Percentiles rank a stretch among this genome's conserved stretches.
Evolutionary conservation across 2,113 vertebrate genomes (phyloP).

Genomic region (Cryptoleucopteryx plumbea): DNA sequence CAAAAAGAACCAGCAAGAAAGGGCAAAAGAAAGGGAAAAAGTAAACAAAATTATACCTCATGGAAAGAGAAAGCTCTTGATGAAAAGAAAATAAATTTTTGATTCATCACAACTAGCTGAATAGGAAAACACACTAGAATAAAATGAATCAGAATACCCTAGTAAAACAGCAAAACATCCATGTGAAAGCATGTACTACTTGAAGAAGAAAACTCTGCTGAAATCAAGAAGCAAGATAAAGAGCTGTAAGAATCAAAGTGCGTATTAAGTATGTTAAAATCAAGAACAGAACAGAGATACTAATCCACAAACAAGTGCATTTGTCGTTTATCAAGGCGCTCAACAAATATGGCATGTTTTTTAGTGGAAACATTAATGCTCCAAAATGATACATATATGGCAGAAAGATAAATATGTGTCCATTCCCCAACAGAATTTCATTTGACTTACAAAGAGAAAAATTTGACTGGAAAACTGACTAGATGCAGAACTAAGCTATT

Average conservation of each 20-base stretch:
- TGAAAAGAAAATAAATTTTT: constrained; percentile 49
- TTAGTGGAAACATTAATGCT: background rate
- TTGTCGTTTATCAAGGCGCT: constrained; percentile 38
- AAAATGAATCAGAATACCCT: constrained; percentile 70
- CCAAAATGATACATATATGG: rapidly evolving
- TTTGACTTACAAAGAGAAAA: background rate
- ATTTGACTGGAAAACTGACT: background rate
- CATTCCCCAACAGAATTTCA: background rate
- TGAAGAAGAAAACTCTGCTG: constrained; percentile 48
- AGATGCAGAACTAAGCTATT: background rate
- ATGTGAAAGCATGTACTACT: constrained; percentile 45
- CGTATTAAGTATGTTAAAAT: constrained; percentile 61
- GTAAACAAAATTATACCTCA: constrained; percentile 52
- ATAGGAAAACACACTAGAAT: constrained; percentile 58
- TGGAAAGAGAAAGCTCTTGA: constrained; percentile 41
- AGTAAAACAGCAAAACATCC: constrained; percentile 56
- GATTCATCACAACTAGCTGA: constrained; percentile 49
- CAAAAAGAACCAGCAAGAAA: background rate
- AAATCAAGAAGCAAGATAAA: constrained; percentile 62
- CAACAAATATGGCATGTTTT: background rate
- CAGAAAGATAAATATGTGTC: background rate
- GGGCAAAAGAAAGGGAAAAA: background rate
- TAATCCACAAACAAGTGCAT: constrained; percentile 45
- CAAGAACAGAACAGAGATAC: constrained; percentile 28
- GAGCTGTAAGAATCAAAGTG: constrained; percentile 65